Evolutionary conservation across 2,797 vertebrate species (phyloP).

Genomic region (Acipenser transmontanus): DNA sequence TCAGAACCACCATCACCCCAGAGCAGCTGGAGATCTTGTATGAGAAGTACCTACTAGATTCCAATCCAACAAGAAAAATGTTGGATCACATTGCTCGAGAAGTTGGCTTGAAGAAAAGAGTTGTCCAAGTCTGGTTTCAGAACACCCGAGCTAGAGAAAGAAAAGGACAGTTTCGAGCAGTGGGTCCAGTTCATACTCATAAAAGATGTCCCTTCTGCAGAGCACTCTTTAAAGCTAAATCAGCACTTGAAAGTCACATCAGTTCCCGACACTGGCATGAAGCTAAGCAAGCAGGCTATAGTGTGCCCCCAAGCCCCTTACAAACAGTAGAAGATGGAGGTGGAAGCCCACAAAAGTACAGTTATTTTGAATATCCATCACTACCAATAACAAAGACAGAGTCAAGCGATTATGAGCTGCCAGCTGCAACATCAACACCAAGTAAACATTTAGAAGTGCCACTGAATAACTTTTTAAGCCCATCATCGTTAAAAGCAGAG

Average conservation of each 20-base stretch:
- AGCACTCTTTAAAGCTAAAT: constrained; percentile 96
- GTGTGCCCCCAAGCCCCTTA: constrained; percentile 91
- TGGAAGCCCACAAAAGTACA: constrained; percentile 91
- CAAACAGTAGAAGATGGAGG: constrained; percentile 85
- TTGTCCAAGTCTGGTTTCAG: constrained; percentile 99
- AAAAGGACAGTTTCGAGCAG: constrained; percentile 94
- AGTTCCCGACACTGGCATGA: constrained; percentile 97
- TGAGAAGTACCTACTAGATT: constrained; percentile 96
- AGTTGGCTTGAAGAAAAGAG: constrained; percentile 94
- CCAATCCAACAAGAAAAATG: constrained; percentile 97
- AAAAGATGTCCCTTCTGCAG: constrained; percentile 96
- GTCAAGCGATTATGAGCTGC: constrained; percentile 84
- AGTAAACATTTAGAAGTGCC: constrained; percentile 88
- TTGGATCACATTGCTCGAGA: constrained; percentile 95
- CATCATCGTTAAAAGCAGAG: constrained; percentile 95
- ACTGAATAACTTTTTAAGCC: constrained; percentile 90
- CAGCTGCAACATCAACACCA: constrained; percentile 89
- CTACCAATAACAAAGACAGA: constrained; percentile 82
- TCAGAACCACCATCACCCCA: constrained; percentile 96
- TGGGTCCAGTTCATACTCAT: constrained; percentile 91
- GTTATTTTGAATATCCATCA: constrained; percentile 85
- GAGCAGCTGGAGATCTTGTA: constrained; percentile 97
- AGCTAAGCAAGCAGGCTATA: constrained; percentile 94
- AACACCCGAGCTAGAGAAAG: constrained; percentile 94
- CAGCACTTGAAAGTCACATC: constrained; percentile 94